Base-by-base conservation (phyloP, 2,113 vertebrate species). In the Oxyruncus cristatus region DNA sequence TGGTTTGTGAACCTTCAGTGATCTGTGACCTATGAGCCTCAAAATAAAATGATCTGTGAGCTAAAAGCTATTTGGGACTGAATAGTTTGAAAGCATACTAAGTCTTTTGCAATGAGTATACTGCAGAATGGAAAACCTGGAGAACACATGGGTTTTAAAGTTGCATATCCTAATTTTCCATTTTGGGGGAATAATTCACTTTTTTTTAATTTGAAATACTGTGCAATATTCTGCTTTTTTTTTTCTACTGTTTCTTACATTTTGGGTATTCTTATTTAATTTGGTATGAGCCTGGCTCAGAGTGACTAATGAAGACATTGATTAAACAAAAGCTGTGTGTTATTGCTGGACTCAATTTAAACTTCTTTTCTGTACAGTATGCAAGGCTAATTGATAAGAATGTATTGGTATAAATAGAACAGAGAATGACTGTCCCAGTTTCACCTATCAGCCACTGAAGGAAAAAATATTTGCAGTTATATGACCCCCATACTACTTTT, bases 371-470 rank as follows among this genome's bases (percentile, higher is more conserved):
- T 91, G 50, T 89, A 32, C 32, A n/a, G 3, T 42, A 59, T 67
- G 4, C 41, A 92, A 77, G 66, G 30, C 37, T 94, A 96, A 81
- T 88, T 91, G 58, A n/a, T 70, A 84, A 94, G 49, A 95, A 85
- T 68, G 20, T 58, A 32, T 85, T 94, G 41, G 30, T 89, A 16
- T 44, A 74, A 72, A 42, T 8, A 62, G 32, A 85, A 46, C 1
- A 8, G 53, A 70, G 26, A 37, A 21, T 76, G 17, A 46, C 20
- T 83, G 15, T 59, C 71, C 91, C 62, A 46, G 5, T 70, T 88
- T 62, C 49, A 91, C 21, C 12, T 74, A 26, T 78, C 78, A 80
- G 77, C 89, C 70, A 81, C 75, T 72, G 92, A 56, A 78, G 95
- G 28, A 27, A 39, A 39, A 95, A 93, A 62, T 55, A 47, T 85